Evolutionary conservation across 1,140 invertebrate genomes (phyloP).

Genomic region (Chironomus striatipennis): DNA sequence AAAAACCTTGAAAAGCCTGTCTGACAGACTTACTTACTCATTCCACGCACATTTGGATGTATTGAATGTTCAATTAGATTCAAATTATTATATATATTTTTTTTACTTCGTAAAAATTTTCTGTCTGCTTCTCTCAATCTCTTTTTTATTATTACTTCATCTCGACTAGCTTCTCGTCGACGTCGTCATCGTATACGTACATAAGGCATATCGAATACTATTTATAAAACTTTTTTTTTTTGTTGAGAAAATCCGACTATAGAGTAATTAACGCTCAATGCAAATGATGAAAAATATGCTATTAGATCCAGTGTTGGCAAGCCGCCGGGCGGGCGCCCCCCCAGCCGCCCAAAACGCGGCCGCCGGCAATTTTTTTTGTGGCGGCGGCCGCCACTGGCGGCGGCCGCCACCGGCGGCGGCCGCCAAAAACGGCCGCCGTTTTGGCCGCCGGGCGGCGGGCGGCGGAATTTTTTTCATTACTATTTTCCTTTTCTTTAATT

Average conservation of each 20-base stretch:
- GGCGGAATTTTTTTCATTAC: no score
- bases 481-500: no score
- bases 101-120: background rate
- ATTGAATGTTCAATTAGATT: background rate
- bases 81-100: conserved; percentile 13
- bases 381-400: no score
- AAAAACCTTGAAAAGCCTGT: conserved; percentile 4
- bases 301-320: no score
- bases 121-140: background rate
- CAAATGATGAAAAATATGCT: background rate
- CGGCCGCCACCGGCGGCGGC: no score
- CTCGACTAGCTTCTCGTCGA: background rate
- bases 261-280: background rate
- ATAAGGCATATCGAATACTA: background rate
- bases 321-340: no score
- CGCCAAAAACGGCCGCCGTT: no score
- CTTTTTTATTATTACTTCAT: background rate
- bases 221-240: background rate
- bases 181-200: background rate
- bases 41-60: background rate
- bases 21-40: background rate
- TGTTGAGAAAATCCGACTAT: background rate
- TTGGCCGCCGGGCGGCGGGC: no score
- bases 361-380: no score
- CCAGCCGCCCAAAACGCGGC: no score